These are phyloP conservation scores for Neoarius graeffei DNA, from an alignment of 2,113 vertebrate genomes.

Conservation along the genomic window DNA sequence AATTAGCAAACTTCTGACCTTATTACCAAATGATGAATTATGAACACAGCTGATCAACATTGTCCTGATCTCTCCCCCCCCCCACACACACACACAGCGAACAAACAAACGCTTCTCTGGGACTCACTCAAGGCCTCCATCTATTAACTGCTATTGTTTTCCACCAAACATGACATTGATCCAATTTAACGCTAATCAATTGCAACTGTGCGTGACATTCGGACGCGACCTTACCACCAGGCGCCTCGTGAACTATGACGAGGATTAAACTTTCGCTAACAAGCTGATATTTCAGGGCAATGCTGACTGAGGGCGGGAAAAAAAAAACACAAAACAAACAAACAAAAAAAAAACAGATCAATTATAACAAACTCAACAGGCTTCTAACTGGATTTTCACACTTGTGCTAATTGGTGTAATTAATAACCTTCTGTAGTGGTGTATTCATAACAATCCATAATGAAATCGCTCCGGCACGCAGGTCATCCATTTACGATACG, in stretches of 20 bases:
- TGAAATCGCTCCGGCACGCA: slow-evolving; percentile 77
- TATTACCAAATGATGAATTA: slow-evolving; percentile 43
- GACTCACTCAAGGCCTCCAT: slow-evolving; percentile 82
- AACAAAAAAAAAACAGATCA: slow-evolving; percentile 75
- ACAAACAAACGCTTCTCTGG: slow-evolving; percentile 88
- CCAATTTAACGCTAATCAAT: slow-evolving; percentile 99
- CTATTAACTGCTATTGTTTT: slow-evolving; percentile 99
- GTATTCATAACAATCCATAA: slow-evolving; percentile 85
- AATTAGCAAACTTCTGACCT: slow-evolving; percentile 42
- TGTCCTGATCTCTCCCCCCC: background rate
- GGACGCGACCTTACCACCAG: slow-evolving; percentile 99
- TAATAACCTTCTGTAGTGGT: slow-evolving; percentile 86
- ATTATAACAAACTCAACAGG: slow-evolving; percentile 96
- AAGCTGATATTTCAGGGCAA: slow-evolving; percentile 97
- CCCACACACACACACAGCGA: slow-evolving; percentile 25
- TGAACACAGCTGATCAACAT: slow-evolving; percentile 20
- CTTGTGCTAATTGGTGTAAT: slow-evolving; percentile 95
- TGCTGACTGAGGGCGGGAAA: slow-evolving; percentile 81
- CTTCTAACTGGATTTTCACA: slow-evolving; percentile 89
- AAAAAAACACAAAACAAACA: slow-evolving; percentile 57
- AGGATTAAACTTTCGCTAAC: slow-evolving; percentile 99
- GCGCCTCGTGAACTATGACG: slow-evolving; percentile 97
- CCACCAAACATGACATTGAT: slow-evolving; percentile 99
- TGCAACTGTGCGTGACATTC: slow-evolving; percentile 99
- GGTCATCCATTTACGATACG: slow-evolving; percentile 87